Base-by-base conservation (phyloP, 2,888 invertebrate genomes). In the Pinctada fucata region DNA sequence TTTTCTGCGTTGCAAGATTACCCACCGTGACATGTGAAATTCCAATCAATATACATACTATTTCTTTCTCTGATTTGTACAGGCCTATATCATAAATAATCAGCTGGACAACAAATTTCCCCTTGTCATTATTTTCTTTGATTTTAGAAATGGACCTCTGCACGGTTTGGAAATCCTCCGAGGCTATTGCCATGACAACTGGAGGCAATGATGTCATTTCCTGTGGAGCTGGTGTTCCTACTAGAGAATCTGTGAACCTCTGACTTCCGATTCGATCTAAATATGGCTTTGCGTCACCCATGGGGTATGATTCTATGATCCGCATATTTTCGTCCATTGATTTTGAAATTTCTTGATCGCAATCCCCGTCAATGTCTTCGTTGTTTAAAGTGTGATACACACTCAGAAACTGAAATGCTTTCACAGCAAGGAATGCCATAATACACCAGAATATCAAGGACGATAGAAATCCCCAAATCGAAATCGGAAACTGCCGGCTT, bases 51-150 rank as follows among this genome's bases (percentile, higher is more conserved):
- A 69, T 66, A 84, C 87, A 83, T 78, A 90, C 90, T 81, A 90
- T 58, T 69, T 84, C 78, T 66, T 80, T 74, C 63, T 88, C 88
- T 16, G 74, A 83, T 2, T 50, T 64, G 70, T 86, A 86, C 2
- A 89, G 80, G 3, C 88, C 88, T 31, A 89, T 75, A 70, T 89
- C 87, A 78, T 88, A 90, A 3, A 90, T 85, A 13, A 89, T 85
- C 6, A 89, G 82, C 50, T 85, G 86, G 0, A 86, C 6, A 13
- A 83, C 76, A 51, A 81, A 70, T 5, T 82, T 78, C 3, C 76
- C 72, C 51, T 77, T 76, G 51, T 80, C 81, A 1, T 87, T 77
- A 13, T 85, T 85, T 10, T 87, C 82, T 4, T 77, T 75, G 13
- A 88, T 78, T 49, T 89, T 87, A 52, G 79, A 75, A 1, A 90